Conservation (phyloP, 1,140 invertebrate species). For the Apocrypta bakeri region DNA sequence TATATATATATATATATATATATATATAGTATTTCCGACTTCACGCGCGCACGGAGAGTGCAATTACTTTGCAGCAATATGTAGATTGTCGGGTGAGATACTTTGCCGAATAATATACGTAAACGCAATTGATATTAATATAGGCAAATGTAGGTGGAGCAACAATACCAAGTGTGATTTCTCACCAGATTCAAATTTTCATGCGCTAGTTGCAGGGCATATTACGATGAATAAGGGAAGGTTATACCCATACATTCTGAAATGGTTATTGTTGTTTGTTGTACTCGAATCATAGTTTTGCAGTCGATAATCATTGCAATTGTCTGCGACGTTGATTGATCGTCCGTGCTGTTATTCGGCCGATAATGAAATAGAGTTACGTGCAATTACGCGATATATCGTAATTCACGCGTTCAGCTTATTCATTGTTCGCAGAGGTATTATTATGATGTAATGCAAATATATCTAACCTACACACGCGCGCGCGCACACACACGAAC, state of each 20-base stretch:
- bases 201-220: background rate
- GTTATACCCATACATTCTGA: background rate
- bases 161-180: background rate
- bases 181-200: conserved; percentile 32
- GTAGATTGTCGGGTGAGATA: conserved; percentile 25
- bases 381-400: background rate
- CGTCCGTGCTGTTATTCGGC: background rate
- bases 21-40: too few relatives aligned
- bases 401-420: background rate
- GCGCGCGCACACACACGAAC: too few relatives aligned
- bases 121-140: conserved; percentile 39
- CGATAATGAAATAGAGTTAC: conserved; percentile 7
- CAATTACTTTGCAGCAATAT: conserved; percentile 31
- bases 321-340: conserved; percentile 3
- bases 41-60: background rate
- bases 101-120: background rate
- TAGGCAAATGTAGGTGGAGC: conserved; percentile 4
- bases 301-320: background rate
- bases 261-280: background rate
- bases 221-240: background rate
- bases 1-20: conserved; percentile 19
- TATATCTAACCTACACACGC: background rate
- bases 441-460: background rate
- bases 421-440: background rate
- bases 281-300: background rate